phyloP scores from a whole-genome alignment of 1,140 invertebrate species.

The Leptinotarsa defecta region DNA sequence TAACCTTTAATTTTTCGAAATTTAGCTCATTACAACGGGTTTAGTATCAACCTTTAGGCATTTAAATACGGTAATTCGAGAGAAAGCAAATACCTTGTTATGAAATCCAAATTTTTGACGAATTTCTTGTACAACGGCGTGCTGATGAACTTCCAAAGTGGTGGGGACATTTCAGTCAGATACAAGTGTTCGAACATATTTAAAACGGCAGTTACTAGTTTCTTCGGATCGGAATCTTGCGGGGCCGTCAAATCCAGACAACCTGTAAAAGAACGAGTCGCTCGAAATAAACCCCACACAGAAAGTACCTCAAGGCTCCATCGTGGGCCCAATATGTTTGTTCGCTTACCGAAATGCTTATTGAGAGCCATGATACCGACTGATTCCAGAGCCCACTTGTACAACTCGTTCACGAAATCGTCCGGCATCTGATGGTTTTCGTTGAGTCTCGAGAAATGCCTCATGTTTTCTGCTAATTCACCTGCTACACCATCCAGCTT shows the following conservation, averaged over 20 bases:
- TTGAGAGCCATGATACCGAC: constrained; percentile 71
- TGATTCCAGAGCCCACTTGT: constrained; percentile 71
- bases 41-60: too few species aligned
- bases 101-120: constrained; percentile 43
- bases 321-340: too few species aligned
- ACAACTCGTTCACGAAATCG: constrained; percentile 66
- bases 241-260: constrained; percentile 24
- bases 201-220: constrained; percentile 29
- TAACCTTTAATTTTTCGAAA: too few species aligned
- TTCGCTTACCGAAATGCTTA: constrained; percentile 59
- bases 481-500: constrained; percentile 58
- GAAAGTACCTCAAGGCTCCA: too few species aligned
- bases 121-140: constrained; percentile 58
- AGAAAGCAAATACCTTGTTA: constrained; percentile 21
- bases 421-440: constrained; percentile 56
- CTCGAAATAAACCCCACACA: too few species aligned
- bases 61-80: too few species aligned
- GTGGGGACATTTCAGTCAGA: constrained; percentile 66
- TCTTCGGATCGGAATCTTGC: constrained; percentile 31
- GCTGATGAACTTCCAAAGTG: constrained; percentile 56
- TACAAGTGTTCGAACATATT: constrained; percentile 64
- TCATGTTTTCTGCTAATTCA: constrained; percentile 61
- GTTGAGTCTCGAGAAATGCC: constrained; percentile 59
- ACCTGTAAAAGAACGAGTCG: background rate
- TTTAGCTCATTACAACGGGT: too few species aligned